Conservation (phyloP, 2,113 vertebrate species). For the Ancistrus triradiatus region DNA sequence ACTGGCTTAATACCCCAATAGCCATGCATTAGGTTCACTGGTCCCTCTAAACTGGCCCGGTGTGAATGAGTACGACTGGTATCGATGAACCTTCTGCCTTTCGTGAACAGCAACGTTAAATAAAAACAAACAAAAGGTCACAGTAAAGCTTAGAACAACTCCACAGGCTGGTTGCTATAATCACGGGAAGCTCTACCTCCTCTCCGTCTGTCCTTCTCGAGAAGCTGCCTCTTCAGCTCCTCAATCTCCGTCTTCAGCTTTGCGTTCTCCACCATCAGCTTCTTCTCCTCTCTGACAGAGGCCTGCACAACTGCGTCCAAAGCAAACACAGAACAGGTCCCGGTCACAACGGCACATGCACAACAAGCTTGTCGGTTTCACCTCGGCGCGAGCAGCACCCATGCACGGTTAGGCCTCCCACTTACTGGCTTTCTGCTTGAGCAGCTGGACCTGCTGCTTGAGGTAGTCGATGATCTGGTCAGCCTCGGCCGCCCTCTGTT, state of each 20-base stretch:
- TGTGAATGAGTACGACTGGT: no score
- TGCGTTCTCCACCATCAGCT: conserved; percentile 90
- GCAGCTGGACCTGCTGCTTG: conserved; percentile 90
- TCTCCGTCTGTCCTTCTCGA: conserved; percentile 85
- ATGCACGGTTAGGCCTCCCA: not conserved
- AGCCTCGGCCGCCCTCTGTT: conserved; percentile 88
- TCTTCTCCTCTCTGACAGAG: conserved; percentile 90
- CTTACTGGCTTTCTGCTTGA: conserved; percentile 97
- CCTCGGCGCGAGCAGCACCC: not conserved
- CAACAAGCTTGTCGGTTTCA: not conserved
- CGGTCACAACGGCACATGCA: not conserved
- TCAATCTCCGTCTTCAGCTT: conserved; percentile 94
- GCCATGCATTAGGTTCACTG: no score
- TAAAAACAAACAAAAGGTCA: no score
- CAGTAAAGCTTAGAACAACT: no score
- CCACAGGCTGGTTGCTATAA: no score
- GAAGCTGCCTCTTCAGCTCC: conserved; percentile 81
- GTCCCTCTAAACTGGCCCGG: no score
- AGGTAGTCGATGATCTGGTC: conserved; percentile 95
- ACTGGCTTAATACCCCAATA: no score
- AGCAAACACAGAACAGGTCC: not conserved
- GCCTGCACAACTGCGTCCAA: conserved; percentile 79
- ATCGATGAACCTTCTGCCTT: no score
- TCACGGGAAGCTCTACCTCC: conserved; percentile 71
- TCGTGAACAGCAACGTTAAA: no score